Percentiles rank a stretch among this genome's conserved stretches.
These are phyloP conservation scores for Hylaea fasciaria DNA, from an alignment of 2,888 invertebrate genomes.

Conservation along the genomic window DNA sequence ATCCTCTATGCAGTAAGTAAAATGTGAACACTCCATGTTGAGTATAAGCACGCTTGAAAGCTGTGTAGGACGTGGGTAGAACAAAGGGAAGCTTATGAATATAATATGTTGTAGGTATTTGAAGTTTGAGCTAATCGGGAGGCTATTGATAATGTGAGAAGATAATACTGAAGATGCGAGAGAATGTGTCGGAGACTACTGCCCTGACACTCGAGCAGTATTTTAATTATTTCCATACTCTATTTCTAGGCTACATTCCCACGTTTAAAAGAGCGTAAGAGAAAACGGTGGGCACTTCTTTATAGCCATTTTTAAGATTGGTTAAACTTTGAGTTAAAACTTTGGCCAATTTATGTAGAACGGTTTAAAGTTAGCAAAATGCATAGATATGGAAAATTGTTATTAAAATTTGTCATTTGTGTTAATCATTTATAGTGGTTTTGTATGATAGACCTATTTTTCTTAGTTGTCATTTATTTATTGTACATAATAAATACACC, in stretches of 20 bases:
- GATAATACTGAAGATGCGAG: slow-evolving; percentile 2
- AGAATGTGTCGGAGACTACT: slow-evolving; percentile 1
- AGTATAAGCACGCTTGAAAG: slow-evolving; percentile 62
- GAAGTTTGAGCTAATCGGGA: slow-evolving; percentile 7
- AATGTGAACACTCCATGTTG: slow-evolving; percentile 59
- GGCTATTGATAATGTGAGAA: slow-evolving; percentile 10
- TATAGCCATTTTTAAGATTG: slow-evolving; percentile 33
- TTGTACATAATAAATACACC: slow-evolving; percentile 83
- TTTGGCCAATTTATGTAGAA: slow-evolving; percentile 58
- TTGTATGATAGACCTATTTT: slow-evolving; percentile 70
- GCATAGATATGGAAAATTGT: slow-evolving; percentile 42
- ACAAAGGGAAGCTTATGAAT: slow-evolving; percentile 15
- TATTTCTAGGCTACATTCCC: too few species aligned
- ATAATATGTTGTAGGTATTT: slow-evolving; percentile 7
- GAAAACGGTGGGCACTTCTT: too few species aligned
- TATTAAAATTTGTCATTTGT: slow-evolving; percentile 42
- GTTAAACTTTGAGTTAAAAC: slow-evolving; percentile 60
- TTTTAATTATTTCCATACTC: too few species aligned
- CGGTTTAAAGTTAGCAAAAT: slow-evolving; percentile 38
- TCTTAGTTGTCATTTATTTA: slow-evolving; percentile 76
- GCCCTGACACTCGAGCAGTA: not conserved
- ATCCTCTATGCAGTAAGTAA: slow-evolving; percentile 50
- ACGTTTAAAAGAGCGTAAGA: too few species aligned
- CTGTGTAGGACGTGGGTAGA: slow-evolving; percentile 47
- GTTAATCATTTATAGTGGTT: slow-evolving; percentile 58